A percentile compares a stretch with the other conserved stretches of the same genome.
Conservation (phyloP, 2,888 invertebrate genomes). For the Baccha elongata region DNA sequence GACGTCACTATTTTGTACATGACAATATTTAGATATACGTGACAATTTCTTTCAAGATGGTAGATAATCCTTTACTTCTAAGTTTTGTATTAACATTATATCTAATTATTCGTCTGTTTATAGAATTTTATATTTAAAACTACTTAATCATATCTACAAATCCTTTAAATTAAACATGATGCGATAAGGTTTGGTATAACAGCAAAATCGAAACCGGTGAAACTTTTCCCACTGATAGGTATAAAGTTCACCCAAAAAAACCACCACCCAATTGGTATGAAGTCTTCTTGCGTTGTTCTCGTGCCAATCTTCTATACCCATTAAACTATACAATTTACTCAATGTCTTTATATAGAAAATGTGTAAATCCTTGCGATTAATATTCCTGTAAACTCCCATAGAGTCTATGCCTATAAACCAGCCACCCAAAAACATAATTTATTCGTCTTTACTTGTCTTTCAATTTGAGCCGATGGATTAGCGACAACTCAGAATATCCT, state of each 20-base stretch:
- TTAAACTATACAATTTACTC: constrained; percentile 27
- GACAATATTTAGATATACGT: too few species aligned
- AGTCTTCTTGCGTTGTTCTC: background rate
- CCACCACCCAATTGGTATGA: background rate
- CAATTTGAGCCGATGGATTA: constrained; percentile 63
- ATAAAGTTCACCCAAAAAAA: constrained; percentile 31
- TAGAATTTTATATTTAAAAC: too few species aligned
- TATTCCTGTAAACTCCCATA: constrained; percentile 33
- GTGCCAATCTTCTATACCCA: constrained; percentile 13
- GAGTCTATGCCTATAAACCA: background rate
- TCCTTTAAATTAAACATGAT: constrained; percentile 69
- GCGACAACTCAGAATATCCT: constrained; percentile 51
- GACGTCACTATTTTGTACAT: too few species aligned
- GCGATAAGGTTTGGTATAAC: constrained; percentile 67
- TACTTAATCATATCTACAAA: too few species aligned
- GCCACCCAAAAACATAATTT: constrained; percentile 56
- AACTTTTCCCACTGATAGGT: constrained; percentile 31
- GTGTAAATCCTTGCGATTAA: constrained; percentile 69
- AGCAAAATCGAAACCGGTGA: constrained; percentile 45
- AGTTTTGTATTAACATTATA: too few species aligned
- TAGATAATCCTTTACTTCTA: too few species aligned
- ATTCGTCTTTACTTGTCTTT: constrained; percentile 63
- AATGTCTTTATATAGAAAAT: constrained; percentile 17
- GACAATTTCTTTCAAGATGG: too few species aligned
- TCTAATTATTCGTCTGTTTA: too few species aligned